These are phyloP conservation scores for Sebastes matsubarae DNA, from an alignment of 2,797 vertebrate genomes.

Conservation along the genomic window DNA sequence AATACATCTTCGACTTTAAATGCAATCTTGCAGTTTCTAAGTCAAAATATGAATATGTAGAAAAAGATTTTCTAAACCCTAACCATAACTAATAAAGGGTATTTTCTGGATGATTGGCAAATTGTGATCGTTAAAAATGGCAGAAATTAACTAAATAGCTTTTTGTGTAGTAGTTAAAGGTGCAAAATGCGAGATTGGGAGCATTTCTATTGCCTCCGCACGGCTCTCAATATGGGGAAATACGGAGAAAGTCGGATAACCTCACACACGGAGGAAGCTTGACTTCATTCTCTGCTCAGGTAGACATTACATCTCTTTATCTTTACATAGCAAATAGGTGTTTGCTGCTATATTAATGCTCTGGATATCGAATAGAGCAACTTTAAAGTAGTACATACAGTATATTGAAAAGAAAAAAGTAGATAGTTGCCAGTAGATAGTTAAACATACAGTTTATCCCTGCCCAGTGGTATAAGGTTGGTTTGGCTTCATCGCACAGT, in stretches of 20 bases:
- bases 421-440: neutral
- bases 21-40: neutral
- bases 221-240: too few species aligned
- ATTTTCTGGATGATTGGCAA: neutral
- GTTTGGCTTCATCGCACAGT: constrained; percentile 12
- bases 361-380: too few species aligned
- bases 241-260: too few species aligned
- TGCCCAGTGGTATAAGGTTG: neutral
- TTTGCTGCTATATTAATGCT: too few species aligned
- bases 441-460: neutral
- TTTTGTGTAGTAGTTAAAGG: too few species aligned
- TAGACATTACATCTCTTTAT: too few species aligned
- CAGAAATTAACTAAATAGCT: neutral
- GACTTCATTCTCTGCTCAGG: too few species aligned
- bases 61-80: neutral
- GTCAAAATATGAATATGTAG: neutral
- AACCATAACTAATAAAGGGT: neutral
- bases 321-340: too few species aligned
- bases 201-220: too few species aligned
- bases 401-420: neutral
- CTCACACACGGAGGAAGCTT: too few species aligned
- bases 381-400: neutral
- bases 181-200: too few species aligned
- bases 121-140: neutral
- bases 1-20: neutral